Conservation (phyloP, 2,113 vertebrate species). For the Lota lota region DNA sequence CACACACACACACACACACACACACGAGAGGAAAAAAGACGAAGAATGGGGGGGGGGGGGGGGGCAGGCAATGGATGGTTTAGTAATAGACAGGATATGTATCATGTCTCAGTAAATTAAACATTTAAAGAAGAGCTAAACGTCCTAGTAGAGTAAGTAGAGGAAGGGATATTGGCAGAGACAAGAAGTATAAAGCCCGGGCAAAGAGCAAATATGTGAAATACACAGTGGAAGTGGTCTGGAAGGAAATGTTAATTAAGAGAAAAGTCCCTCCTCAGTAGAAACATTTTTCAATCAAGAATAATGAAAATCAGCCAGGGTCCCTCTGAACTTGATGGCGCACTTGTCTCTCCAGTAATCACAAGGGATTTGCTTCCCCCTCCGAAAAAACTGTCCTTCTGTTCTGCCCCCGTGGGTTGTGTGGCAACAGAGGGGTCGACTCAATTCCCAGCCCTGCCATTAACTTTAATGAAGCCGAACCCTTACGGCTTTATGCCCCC, state of each 20-base stretch:
- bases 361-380: too few species aligned
- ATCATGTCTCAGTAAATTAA: background rate
- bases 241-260: too few species aligned
- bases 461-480: conserved; percentile 21
- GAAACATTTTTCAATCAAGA: too few species aligned
- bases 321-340: too few species aligned
- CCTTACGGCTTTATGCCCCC: background rate
- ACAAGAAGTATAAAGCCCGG: too few species aligned
- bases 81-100: background rate
- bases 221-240: too few species aligned
- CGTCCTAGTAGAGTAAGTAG: background rate
- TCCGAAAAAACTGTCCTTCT: too few species aligned
- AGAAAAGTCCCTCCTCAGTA: too few species aligned
- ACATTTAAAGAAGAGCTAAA: background rate
- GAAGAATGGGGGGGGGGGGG: background rate
- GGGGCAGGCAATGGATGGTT: background rate
- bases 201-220: too few species aligned
- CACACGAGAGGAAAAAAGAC: conserved; percentile 15
- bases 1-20: conserved; percentile 1
- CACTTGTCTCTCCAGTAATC: too few species aligned
- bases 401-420: conserved; percentile 2
- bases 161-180: background rate
- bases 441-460: conserved; percentile 22
- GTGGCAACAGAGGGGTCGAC: conserved; percentile 16
- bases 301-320: too few species aligned